Evolutionary conservation across 2,113 vertebrate species (phyloP).

Genomic region (Phodopus roborovskii): DNA sequence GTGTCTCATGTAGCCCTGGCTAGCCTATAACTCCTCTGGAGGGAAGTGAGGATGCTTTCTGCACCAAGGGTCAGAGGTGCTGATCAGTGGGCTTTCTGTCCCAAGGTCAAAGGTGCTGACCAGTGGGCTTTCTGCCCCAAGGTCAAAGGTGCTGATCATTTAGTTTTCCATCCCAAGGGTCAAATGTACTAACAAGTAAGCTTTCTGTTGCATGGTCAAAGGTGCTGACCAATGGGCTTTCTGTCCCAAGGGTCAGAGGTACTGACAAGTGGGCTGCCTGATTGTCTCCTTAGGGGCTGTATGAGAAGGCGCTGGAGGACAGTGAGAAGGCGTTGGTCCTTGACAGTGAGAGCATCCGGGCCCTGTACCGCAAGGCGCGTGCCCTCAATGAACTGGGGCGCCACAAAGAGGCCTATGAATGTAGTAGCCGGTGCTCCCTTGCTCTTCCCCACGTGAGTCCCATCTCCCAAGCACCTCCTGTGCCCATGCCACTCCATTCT

Average conservation of each 20-base stretch:
- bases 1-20: neutral
- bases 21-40: neutral
- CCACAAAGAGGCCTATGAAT: slow-evolving; percentile 94
- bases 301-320: slow-evolving; percentile 91
- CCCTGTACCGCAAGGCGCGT: slow-evolving; percentile 94
- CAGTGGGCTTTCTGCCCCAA: too few relatives aligned
- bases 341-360: slow-evolving; percentile 89
- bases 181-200: too few relatives aligned
- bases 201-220: too few relatives aligned
- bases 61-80: rapidly evolving
- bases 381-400: slow-evolving; percentile 92
- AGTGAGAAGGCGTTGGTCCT: slow-evolving; percentile 90
- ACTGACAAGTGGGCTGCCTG: neutral
- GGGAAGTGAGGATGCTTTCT: neutral
- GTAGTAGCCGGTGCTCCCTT: slow-evolving; percentile 92
- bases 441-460: slow-evolving; percentile 90
- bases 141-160: too few relatives aligned
- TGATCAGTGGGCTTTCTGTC: neutral
- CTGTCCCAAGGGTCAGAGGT: rapidly evolving
- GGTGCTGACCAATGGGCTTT: too few relatives aligned
- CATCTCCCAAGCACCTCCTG: neutral
- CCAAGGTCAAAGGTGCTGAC: too few relatives aligned
- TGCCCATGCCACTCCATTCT: too few relatives aligned
- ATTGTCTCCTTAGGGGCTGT: slow-evolving; percentile 87
- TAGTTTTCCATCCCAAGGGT: too few relatives aligned